Evolutionary conservation across 2,888 invertebrate species (phyloP).

Genomic region (Lutraria lutraria): DNA sequence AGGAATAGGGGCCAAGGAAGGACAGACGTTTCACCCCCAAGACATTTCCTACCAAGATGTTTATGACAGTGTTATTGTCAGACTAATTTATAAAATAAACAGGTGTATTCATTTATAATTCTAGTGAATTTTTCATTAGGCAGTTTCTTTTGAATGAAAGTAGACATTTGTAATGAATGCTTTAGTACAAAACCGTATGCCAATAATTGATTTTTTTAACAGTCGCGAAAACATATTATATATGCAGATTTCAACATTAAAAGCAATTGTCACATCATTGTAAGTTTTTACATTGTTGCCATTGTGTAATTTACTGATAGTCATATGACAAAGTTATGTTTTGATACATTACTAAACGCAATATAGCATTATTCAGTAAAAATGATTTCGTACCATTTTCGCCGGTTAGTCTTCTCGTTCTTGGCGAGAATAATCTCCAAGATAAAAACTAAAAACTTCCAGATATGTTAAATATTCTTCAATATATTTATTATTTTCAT

Average conservation of each 20-base stretch:
- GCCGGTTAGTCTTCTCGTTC: conserved; percentile 31
- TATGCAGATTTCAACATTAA: not conserved
- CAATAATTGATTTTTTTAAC: not conserved
- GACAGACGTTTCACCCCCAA: too few relatives aligned
- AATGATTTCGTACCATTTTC: conserved; percentile 34
- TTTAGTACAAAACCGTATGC: not conserved
- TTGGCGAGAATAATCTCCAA: conserved; percentile 27
- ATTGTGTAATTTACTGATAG: not conserved
- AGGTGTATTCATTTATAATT: too few relatives aligned
- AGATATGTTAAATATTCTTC: not conserved
- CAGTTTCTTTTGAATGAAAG: not conserved
- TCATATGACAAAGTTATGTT: not conserved
- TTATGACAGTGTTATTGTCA: too few relatives aligned
- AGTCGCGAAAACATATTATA: conserved; percentile 11
- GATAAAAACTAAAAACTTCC: not conserved
- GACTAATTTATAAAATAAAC: too few relatives aligned
- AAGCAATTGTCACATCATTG: not conserved
- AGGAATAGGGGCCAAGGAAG: too few relatives aligned
- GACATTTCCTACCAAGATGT: too few relatives aligned
- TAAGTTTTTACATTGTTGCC: not conserved
- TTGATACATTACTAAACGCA: not conserved
- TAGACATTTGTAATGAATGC: not conserved
- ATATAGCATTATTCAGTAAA: not conserved
- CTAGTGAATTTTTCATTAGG: not conserved
- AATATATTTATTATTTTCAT: not conserved